phyloP scores from a whole-genome alignment of 92 coral and sea anemone species.

The Plumapathes pennacea region DNA sequence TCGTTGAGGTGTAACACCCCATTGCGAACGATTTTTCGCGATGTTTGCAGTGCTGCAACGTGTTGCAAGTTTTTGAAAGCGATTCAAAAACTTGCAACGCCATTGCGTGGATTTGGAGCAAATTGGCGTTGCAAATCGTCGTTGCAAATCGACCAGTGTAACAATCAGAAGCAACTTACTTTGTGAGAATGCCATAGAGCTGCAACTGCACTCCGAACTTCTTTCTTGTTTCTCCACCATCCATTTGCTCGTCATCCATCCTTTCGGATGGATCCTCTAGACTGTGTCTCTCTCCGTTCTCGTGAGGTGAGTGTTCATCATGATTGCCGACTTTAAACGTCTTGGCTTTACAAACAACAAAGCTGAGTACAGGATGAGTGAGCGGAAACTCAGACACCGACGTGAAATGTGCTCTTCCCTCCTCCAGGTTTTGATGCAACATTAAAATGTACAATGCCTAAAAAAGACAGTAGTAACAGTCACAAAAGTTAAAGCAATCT shows the following conservation, averaged over 20 bases:
- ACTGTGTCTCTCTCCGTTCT: constrained; percentile 63
- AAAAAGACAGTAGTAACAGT: not conserved
- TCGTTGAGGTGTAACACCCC: too few relatives aligned
- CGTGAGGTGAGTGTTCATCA: constrained; percentile 49
- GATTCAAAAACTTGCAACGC: too few relatives aligned
- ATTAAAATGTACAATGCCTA: constrained; percentile 83
- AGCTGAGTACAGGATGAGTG: constrained; percentile 92
- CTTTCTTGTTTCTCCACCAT: constrained; percentile 50
- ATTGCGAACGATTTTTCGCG: too few relatives aligned
- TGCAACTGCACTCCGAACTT: constrained; percentile 74
- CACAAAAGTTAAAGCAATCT: not conserved
- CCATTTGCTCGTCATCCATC: constrained; percentile 52
- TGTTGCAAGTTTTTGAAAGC: too few relatives aligned
- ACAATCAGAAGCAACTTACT: constrained; percentile 39
- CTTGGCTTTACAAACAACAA: constrained; percentile 82
- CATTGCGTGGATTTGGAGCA: too few relatives aligned
- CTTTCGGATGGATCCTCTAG: constrained; percentile 50
- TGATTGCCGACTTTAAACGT: constrained; percentile 65
- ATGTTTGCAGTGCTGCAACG: too few relatives aligned
- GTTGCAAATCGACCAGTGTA: too few relatives aligned
- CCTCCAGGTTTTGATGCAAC: constrained; percentile 81
- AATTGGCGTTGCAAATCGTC: too few relatives aligned
- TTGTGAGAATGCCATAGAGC: constrained; percentile 82
- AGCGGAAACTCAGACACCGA: constrained; percentile 91
- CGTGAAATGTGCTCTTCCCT: constrained; percentile 92